Conservation (phyloP, 2,888 invertebrate species). For the Spilosoma lubricipeda region DNA sequence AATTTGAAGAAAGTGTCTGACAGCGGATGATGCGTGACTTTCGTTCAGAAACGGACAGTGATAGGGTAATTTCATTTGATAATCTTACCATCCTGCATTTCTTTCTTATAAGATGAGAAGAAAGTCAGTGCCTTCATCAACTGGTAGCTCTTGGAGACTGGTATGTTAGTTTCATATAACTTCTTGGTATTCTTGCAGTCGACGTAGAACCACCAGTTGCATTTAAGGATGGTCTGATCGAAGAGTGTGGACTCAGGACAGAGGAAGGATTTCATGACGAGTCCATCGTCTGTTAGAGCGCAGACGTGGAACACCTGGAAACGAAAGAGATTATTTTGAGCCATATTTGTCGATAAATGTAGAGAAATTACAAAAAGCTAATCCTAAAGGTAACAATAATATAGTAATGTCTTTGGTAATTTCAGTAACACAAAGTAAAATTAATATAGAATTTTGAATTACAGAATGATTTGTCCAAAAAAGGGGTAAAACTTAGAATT, state of each 20-base stretch:
- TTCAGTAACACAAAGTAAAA: too few relatives aligned
- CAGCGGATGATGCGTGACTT: too few relatives aligned
- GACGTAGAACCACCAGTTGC: constrained; percentile 98
- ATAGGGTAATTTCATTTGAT: background rate
- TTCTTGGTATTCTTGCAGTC: constrained; percentile 93
- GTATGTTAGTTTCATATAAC: constrained; percentile 95
- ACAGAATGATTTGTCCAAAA: too few relatives aligned
- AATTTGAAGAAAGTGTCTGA: too few relatives aligned
- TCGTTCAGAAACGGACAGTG: too few relatives aligned
- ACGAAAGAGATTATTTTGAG: background rate
- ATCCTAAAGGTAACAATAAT: too few relatives aligned
- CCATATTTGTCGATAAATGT: background rate
- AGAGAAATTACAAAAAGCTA: too few relatives aligned
- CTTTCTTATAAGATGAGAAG: constrained; percentile 94
- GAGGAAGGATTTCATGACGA: constrained; percentile 96
- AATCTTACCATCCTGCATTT: constrained; percentile 75
- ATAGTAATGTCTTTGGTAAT: too few relatives aligned
- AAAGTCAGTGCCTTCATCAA: constrained; percentile 96
- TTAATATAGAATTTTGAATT: too few relatives aligned
- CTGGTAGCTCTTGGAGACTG: constrained; percentile 96
- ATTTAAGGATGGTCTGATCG: constrained; percentile 96
- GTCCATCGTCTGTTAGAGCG: constrained; percentile 94
- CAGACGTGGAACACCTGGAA: constrained; percentile 96
- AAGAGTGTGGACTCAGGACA: constrained; percentile 96
- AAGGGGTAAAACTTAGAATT: too few relatives aligned